Evolutionary conservation across 2,888 invertebrate species (phyloP).

Genomic region (Ichneumon xanthorius): DNA sequence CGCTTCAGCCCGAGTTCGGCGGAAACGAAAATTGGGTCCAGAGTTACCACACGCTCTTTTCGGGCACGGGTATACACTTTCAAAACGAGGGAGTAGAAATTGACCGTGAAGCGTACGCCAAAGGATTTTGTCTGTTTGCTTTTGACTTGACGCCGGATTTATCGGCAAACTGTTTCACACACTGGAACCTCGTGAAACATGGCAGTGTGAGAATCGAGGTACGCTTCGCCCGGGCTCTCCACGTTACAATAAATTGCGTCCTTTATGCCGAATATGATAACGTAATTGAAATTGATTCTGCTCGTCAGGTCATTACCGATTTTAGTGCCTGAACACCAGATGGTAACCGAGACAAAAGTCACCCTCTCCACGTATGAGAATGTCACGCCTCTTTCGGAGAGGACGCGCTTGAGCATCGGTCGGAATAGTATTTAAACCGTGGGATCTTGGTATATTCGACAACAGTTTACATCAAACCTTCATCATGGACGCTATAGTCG

Average conservation of each 20-base stretch:
- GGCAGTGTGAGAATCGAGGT: conserved; percentile 71
- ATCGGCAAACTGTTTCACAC: conserved; percentile 61
- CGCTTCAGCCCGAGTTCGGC: conserved; percentile 20
- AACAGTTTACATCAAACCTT: too few relatives aligned
- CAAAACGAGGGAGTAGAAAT: conserved; percentile 49
- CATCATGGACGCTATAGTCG: too few relatives aligned
- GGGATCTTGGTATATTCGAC: too few relatives aligned
- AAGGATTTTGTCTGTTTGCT: conserved; percentile 68
- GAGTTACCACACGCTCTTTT: conserved; percentile 51
- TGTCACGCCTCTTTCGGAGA: too few relatives aligned
- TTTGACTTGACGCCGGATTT: conserved; percentile 74
- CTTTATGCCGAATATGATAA: conserved; percentile 72
- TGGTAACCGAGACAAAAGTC: too few relatives aligned
- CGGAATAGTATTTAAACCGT: too few relatives aligned
- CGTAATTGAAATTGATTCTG: too few relatives aligned
- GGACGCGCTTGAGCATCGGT: too few relatives aligned
- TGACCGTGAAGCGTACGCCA: conserved; percentile 34
- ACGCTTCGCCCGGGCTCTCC: conserved; percentile 67
- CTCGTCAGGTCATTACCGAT: too few relatives aligned
- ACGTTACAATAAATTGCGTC: conserved; percentile 69
- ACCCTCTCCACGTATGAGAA: too few relatives aligned
- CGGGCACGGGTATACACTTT: conserved; percentile 23
- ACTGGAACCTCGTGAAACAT: conserved; percentile 64
- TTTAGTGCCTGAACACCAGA: too few relatives aligned
- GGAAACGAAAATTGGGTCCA: background rate